Conservation (phyloP, 2,888 invertebrate genomes). For the Meiosimyza decipiens region DNA sequence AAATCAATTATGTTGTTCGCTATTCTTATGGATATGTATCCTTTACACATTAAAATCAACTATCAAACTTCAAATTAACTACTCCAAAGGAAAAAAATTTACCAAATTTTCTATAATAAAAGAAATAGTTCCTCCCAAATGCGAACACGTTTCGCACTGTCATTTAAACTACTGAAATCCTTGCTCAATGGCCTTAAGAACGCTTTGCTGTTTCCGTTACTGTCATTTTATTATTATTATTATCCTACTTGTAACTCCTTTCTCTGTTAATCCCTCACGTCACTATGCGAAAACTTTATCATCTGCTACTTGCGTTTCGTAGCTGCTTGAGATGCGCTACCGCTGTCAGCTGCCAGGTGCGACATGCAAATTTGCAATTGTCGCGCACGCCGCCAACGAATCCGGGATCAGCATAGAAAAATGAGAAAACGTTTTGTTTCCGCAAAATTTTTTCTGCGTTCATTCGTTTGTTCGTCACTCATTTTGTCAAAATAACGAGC, state of each 20-base stretch:
- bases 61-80: no score
- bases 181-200: no score
- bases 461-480: not conserved
- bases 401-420: constrained; percentile 4
- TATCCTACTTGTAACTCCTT: not conserved
- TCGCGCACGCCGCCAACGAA: not conserved
- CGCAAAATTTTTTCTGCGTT: not conserved
- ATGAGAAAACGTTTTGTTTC: constrained; percentile 18
- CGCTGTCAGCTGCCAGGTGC: not conserved
- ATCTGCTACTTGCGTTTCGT: constrained; percentile 1
- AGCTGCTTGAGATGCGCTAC: not conserved
- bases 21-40: no score
- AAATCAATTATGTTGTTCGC: no score
- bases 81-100: no score
- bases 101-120: no score
- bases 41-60: no score
- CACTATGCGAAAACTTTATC: not conserved
- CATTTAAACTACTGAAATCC: no score
- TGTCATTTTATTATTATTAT: no score
- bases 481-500: constrained; percentile 2
- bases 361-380: constrained; percentile 23
- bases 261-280: constrained; percentile 17
- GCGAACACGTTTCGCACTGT: no score
- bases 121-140: no score
- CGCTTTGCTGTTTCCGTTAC: no score